Conservation (phyloP, 2,797 vertebrate genomes). For the Setipinna tenuifilis region DNA sequence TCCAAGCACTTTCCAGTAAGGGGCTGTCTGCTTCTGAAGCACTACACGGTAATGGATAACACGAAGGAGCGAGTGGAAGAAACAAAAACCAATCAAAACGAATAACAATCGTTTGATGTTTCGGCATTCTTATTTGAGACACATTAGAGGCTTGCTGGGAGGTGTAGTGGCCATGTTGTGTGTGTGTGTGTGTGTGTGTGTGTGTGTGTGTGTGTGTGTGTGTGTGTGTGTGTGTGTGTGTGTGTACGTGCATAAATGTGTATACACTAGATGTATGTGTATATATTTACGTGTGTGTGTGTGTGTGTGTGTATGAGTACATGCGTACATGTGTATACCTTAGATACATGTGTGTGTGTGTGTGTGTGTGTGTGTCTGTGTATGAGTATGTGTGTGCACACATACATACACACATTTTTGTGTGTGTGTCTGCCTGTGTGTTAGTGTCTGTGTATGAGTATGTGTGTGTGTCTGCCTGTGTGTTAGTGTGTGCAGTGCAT, state of each 20-base stretch:
- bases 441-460: no score
- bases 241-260: no score
- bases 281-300: no score
- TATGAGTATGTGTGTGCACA: no score
- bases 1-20: neutral
- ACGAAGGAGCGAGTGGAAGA: neutral
- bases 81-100: slow-evolving; percentile 6
- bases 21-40: neutral
- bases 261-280: no score
- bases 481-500: neutral
- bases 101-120: neutral
- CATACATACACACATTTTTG: no score
- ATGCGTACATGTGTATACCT: no score
- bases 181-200: slow-evolving; percentile 56
- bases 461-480: no score
- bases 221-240: slow-evolving; percentile 55
- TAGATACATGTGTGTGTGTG: no score
- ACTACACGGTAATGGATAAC: neutral
- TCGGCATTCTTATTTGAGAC: neutral
- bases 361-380: no score
- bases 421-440: no score
- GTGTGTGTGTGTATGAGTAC: no score
- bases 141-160: neutral
- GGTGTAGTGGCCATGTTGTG: neutral
- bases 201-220: neutral